Evolutionary conservation across 2,888 invertebrate genomes (phyloP).

Genomic region (Monopis laevigella): DNA sequence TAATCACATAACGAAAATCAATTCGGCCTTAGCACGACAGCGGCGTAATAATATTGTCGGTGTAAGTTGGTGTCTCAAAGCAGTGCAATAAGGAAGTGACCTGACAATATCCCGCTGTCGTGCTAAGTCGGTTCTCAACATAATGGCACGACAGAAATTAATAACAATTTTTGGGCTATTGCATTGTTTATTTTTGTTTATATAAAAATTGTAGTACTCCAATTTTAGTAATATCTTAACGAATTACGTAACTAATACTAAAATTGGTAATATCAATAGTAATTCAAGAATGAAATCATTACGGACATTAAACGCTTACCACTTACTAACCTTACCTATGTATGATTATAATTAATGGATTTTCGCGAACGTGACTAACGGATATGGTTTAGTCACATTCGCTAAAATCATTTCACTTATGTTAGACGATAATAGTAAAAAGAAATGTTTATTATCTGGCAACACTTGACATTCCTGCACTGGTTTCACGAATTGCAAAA

Average conservation of each 20-base stretch:
- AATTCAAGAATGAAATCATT: slow-evolving; percentile 63
- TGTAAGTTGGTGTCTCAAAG: no score
- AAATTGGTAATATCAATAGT: slow-evolving; percentile 33
- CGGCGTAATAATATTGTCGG: no score
- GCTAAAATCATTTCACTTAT: slow-evolving; percentile 42
- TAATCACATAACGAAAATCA: slow-evolving; percentile 23
- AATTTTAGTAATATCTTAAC: slow-evolving; percentile 1
- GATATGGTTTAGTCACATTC: slow-evolving; percentile 23
- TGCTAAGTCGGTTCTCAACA: slow-evolving; percentile 29
- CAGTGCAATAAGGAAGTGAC: no score
- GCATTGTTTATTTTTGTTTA: slow-evolving; percentile 53
- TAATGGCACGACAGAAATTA: slow-evolving; percentile 43
- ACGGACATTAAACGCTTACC: slow-evolving; percentile 55
- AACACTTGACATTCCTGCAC: slow-evolving; percentile 60
- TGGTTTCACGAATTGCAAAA: slow-evolving; percentile 10
- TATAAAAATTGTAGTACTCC: background rate
- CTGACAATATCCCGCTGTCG: no score
- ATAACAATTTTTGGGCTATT: slow-evolving; percentile 62
- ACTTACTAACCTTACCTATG: slow-evolving; percentile 60
- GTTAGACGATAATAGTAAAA: slow-evolving; percentile 63
- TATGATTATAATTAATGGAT: slow-evolving; percentile 41
- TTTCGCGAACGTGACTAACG: slow-evolving; percentile 1
- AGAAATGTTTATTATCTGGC: slow-evolving; percentile 62
- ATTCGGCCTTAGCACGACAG: slow-evolving; percentile 28
- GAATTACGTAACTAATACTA: slow-evolving; percentile 3